phyloP scores from a whole-genome alignment of 2,888 invertebrate genomes.

The Aphrophora alni region DNA sequence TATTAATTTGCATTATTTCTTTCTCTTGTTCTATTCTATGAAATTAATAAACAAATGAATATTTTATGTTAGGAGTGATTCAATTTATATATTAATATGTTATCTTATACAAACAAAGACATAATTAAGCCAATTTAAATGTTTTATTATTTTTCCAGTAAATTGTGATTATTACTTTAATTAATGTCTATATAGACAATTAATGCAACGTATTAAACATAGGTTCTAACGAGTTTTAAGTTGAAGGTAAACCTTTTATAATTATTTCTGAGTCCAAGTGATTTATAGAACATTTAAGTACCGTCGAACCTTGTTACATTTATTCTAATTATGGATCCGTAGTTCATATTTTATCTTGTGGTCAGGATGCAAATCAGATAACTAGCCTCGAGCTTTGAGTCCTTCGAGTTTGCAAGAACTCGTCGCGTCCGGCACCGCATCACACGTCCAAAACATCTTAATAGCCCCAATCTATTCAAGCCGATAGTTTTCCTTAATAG shows the following conservation, averaged over 20 bases:
- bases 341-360: neutral
- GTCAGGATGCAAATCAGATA: neutral
- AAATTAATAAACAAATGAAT: too few relatives aligned
- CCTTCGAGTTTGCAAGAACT: neutral
- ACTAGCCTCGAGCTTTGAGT: neutral
- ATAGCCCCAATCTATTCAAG: neutral
- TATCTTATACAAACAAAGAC: too few relatives aligned
- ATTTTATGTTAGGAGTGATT: too few relatives aligned
- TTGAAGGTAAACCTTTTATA: neutral
- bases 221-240: too few relatives aligned
- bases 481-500: neutral
- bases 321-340: neutral
- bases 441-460: conserved; percentile 2
- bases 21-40: too few relatives aligned
- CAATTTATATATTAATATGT: too few relatives aligned
- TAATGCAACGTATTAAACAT: too few relatives aligned
- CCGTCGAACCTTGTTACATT: neutral
- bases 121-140: too few relatives aligned
- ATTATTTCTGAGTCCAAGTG: neutral
- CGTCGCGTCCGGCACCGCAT: neutral
- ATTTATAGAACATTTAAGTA: neutral
- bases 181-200: too few relatives aligned
- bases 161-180: too few relatives aligned
- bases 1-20: too few relatives aligned
- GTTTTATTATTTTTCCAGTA: too few relatives aligned